Base-by-base conservation (phyloP, 1,140 invertebrate species). In the Drosophila ercepeae region DNA sequence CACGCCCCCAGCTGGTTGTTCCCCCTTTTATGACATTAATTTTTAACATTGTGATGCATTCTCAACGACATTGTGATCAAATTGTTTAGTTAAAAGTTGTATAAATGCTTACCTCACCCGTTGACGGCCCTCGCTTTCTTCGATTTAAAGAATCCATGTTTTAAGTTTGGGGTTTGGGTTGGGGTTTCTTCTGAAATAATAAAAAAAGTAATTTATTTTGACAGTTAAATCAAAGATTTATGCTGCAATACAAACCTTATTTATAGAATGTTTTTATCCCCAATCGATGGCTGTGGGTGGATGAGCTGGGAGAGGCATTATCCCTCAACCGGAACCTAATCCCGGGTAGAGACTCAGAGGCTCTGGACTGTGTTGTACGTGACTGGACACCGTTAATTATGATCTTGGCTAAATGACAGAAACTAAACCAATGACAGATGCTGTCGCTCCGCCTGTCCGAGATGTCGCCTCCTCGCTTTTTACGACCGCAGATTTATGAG, bases 401-500 rank as follows among this genome's bases (percentile, higher is more conserved):
- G 25, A 14, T 18, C 41, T n/a, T 41, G 51, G 34, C 8, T 13
- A 23, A 14, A 14, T 23, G 19, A 4, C 19, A n/a, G 32, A 39
- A 50, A 41, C 46, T 36, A 34, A 45, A 42, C 60, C 60, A 53
- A 67, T 67, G 64, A 67, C 60, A 67, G 46, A 67, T 45, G 60
- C 60, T 67, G 64, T 67, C 60, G 48, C 63, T 25, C 32, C 18
- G 21, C 8, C 29, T 58, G 44, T 58, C 55, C 25, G 16, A 70
- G 34, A 42, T 69, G 52, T 67, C 63, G 18, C 18, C 23, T 32
- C 3, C 7, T 27, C 29, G 11, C 44, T 46, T 75, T 75, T 75
- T 61, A 84, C 53, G 65, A 59, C 60, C 67, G 18, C 58, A 64
- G 76, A 86, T 86, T 84, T 84, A 84, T 76, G 77, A 84, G 81